A percentile compares a stretch with the other conserved stretches of the same genome.
These are phyloP conservation scores for Zootoca vivipara DNA, from an alignment of 2,113 vertebrate genomes.

Conservation along the genomic window DNA sequence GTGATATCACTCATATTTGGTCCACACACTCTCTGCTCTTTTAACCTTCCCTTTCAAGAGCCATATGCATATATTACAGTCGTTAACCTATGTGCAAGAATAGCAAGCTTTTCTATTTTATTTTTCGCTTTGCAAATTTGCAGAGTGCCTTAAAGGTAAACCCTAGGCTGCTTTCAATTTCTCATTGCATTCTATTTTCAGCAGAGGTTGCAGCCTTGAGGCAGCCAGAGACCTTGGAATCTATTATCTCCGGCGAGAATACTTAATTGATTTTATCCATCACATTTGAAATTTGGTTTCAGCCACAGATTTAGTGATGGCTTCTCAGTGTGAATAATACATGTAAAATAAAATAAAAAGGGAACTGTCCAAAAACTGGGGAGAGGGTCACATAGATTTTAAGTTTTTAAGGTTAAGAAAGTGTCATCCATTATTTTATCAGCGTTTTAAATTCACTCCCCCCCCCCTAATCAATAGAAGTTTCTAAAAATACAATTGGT, in stretches of 20 bases:
- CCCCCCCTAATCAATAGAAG: background rate
- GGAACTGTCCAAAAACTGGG: background rate
- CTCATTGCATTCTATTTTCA: slow-evolving; percentile 51
- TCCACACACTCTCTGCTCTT: slow-evolving; percentile 9
- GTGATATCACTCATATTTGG: background rate
- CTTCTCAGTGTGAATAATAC: slow-evolving; percentile 36
- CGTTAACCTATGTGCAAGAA: background rate
- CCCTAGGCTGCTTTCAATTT: slow-evolving; percentile 38
- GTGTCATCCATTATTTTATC: background rate
- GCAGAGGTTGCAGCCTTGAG: slow-evolving; percentile 44
- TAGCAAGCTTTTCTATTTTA: background rate
- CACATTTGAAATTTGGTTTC: slow-evolving; percentile 36
- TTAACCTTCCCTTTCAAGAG: slow-evolving; percentile 22
- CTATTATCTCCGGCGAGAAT: slow-evolving; percentile 33
- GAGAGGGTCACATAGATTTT: background rate
- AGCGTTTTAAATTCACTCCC: background rate
- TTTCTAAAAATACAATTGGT: background rate
- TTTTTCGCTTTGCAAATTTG: background rate
- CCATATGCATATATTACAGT: background rate
- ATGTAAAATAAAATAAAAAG: slow-evolving; percentile 5
- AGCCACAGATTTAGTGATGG: background rate
- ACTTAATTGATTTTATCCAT: slow-evolving; percentile 47
- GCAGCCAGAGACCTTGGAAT: slow-evolving; percentile 45
- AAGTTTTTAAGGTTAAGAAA: background rate
- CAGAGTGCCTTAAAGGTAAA: slow-evolving; percentile 30